These are phyloP conservation scores for Paracentrotus lividus DNA, from an alignment of 53 echinoderm and acorn worm genomes.

Conservation along the genomic window DNA sequence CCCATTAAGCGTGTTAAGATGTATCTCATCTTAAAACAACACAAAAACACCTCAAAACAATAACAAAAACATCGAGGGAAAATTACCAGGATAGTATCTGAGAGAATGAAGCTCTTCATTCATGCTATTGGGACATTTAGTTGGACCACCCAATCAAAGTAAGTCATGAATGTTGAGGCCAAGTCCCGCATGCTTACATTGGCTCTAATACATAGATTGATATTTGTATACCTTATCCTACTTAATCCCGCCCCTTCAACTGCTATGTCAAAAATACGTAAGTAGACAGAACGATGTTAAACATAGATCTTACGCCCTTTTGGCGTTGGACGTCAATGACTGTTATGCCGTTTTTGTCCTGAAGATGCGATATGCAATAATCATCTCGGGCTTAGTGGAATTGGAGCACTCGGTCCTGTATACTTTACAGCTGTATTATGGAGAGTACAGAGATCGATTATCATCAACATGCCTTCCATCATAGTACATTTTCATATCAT, in stretches of 20 bases:
- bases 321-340: not conserved
- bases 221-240: not conserved
- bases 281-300: not conserved
- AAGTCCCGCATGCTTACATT: not conserved
- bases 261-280: not conserved
- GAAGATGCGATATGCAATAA: not conserved
- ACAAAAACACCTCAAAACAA: too few species aligned
- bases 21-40: too few species aligned
- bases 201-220: not conserved
- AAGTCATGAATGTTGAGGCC: too few species aligned
- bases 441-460: not conserved
- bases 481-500: not conserved
- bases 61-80: too few species aligned
- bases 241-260: not conserved
- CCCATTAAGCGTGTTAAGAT: not conserved
- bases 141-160: not conserved
- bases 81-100: too few species aligned
- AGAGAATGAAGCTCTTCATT: too few species aligned
- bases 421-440: constrained; percentile 27
- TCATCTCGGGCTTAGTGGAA: not conserved
- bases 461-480: constrained; percentile 19
- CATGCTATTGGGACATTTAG: not conserved
- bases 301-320: not conserved
- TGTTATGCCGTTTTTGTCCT: not conserved
- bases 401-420: constrained; percentile 9